Conservation (phyloP, 2,888 invertebrate species). For the Hymenopus coronatus region DNA sequence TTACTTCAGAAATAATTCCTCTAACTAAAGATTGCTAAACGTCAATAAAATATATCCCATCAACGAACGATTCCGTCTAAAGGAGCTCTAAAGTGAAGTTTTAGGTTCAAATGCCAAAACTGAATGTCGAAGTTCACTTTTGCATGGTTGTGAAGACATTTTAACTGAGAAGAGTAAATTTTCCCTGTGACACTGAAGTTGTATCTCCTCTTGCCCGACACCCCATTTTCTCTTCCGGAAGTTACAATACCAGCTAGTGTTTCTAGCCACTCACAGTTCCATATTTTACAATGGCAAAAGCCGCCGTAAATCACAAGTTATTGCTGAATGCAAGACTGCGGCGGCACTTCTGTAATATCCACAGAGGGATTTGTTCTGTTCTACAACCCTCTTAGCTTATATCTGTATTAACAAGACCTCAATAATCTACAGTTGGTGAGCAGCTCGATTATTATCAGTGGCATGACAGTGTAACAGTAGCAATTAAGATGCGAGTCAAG, state of each 20-base stretch:
- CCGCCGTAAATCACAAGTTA: neutral
- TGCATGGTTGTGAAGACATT: neutral
- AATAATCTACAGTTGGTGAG: too few relatives aligned
- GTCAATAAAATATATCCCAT: too few relatives aligned
- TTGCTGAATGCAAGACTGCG: neutral
- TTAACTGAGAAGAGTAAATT: neutral
- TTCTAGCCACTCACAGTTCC: neutral
- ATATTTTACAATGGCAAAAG: neutral
- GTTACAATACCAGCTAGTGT: neutral
- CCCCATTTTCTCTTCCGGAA: neutral
- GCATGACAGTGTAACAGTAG: too few relatives aligned
- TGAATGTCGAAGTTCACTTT: neutral
- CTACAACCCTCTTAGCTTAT: neutral
- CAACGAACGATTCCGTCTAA: too few relatives aligned
- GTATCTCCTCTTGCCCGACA: neutral
- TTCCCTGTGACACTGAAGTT: neutral
- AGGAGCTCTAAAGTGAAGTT: too few relatives aligned
- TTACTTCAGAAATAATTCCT: too few relatives aligned
- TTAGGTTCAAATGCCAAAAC: too few relatives aligned
- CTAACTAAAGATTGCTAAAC: too few relatives aligned
- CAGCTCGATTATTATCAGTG: too few relatives aligned
- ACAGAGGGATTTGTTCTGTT: neutral
- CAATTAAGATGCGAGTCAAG: too few relatives aligned
- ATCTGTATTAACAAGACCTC: neutral
- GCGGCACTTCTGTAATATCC: neutral